Base-by-base conservation (phyloP, 2,113 vertebrate species). In the Brevimyrus niger region DNA sequence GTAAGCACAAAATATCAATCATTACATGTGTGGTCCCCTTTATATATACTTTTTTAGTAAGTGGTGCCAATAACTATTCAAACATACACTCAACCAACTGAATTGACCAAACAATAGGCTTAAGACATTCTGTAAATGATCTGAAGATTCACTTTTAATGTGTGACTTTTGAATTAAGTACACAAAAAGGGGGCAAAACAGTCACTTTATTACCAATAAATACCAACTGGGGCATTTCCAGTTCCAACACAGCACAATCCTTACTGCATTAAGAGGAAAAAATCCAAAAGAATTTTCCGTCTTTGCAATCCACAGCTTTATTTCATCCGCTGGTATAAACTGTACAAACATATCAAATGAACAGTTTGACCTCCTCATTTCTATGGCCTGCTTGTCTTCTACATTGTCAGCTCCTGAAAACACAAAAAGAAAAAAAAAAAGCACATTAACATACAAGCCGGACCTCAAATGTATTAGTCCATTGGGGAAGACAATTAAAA, bases 371-470 rank as follows among this genome's bases (percentile, higher is more conserved):
- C 88, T 23, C 50, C 88, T 61, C 44, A 10, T 76, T 61, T 61
- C 44, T 35, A 86, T 27, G 3, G n/a, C 47, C 61, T 88, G 53
- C 15, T 90, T 21, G 44, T 47, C 87, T 38, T 85, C 51, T 83
- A 84, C 87, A 84, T 99, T 84, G 98, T 99, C 97, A 99, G 96
- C 93, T 99, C 98, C 98, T 99, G 80, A 23, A 61, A 83, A 85
- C 5, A 48, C 35, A 82, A 80, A 51, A 23, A 61, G 55, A 85
- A 1, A 48, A 19, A 82, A 80, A 51, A 19, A 21, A 48, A 8
- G 42, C 19, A 48, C 42, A n/a, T 85, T 85, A 4, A 85, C 8
- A 3, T 85, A 48, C 23, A n/a, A 27, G 82, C 3, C 42, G 27
- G 10, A 53, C 44, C 13, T 51, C n/a, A 53, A 17, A 86, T 15